Evolutionary conservation across 1,140 invertebrate genomes (phyloP).

Genomic region (Drosophila hydei): DNA sequence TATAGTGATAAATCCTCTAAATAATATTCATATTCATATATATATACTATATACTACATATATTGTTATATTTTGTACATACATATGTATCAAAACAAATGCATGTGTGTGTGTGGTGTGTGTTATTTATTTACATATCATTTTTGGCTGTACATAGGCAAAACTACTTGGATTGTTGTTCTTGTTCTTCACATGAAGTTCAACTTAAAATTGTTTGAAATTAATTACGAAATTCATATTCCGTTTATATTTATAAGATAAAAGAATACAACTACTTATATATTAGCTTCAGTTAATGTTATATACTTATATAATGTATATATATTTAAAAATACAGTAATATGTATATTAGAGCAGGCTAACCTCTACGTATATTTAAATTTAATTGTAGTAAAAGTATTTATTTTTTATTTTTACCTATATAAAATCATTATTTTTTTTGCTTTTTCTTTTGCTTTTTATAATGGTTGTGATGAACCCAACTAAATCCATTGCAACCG

Average conservation of each 20-base stretch:
- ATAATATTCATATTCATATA: too few species aligned
- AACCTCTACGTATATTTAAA: conserved; percentile 15
- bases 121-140: conserved; percentile 38
- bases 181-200: conserved; percentile 14
- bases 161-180: conserved; percentile 38
- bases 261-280: conserved; percentile 14
- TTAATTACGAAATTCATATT: conserved; percentile 12
- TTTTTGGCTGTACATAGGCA: conserved; percentile 44
- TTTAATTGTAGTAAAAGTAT: conserved; percentile 27
- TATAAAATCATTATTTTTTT: conserved; percentile 28
- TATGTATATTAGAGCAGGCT: conserved; percentile 30
- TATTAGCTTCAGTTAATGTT: conserved; percentile 28
- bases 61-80: conserved; percentile 9
- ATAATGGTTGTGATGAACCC: conserved; percentile 14
- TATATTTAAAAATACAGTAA: conserved; percentile 22
- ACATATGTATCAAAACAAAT: conserved; percentile 49
- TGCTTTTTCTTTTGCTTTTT: not conserved
- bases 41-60: too few species aligned
- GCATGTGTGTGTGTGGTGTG: conserved; percentile 17
- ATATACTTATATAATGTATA: conserved; percentile 24
- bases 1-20: too few species aligned
- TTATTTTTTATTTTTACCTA: conserved; percentile 29
- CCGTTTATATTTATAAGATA: not conserved
- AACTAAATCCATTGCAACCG: conserved; percentile 15
- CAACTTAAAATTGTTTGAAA: conserved; percentile 13